Base-by-base conservation (phyloP, 1,140 invertebrate species). In the Panulirus ornatus region DNA sequence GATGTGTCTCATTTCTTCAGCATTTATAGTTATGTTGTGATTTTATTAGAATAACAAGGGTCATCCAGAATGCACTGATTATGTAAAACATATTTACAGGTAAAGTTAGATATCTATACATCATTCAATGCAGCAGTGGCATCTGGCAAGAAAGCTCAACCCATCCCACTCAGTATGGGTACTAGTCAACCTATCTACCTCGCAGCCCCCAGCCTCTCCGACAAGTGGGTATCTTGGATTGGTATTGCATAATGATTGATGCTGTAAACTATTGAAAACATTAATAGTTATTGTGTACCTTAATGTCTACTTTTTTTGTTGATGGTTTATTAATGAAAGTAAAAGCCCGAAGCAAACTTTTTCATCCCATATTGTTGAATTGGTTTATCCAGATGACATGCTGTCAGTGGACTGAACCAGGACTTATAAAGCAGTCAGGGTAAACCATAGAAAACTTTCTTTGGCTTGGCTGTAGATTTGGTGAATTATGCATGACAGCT, bases 21-120 rank as follows among this genome's bases (percentile, higher is more conserved):
- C 6, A n/a, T 16, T 22, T 34, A 34, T 54, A 47, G 6, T n/a
- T 11, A 22, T 34, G 16, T 6, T 84, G 30, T 84, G 30, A 16
- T 47, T 79, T n/a, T 82, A 76, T 6, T 73, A 36, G 11, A 22
- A 38, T 79, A 76, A 22, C 47, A 38, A 22, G 78, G 0, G 30
- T 40, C 34, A 38, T 8, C 40, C 6, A 40, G 0, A 27, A 75
- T 27, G 75, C 22, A 54, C 22, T 14, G 11, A 30, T 14, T 36
- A 70, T 44, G 19, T 9, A 14, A 1, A 78, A 58, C n/a, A 1
- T 44, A 11, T 16, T 70, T 6, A 84, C 93, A 96, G 66, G 94
- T 99, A 44, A 94, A 94, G 27, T 93, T 98, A 44, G 97, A 98
- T 93, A 95, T 97, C n/a, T 98, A 97, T 94, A 75, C 92, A 34